Evolutionary conservation across 2,113 vertebrate genomes (phyloP).

Genomic region (Forbesichthys agassizii): DNA sequence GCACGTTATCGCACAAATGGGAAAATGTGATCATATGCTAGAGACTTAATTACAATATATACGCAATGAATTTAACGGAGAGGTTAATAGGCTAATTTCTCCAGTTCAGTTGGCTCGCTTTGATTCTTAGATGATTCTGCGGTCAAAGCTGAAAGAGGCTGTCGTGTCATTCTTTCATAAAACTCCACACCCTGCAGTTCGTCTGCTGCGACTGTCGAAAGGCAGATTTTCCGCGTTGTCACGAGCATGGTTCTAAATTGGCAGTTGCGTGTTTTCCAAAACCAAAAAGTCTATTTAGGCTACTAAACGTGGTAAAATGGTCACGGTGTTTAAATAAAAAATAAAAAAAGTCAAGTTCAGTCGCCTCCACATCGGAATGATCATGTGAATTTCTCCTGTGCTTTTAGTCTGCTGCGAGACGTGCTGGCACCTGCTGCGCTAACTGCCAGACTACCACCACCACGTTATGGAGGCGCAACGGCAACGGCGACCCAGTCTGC

Average conservation of each 20-base stretch:
- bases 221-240: no score
- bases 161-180: no score
- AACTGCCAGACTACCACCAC: slow-evolving; percentile 99
- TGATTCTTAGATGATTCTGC: not conserved
- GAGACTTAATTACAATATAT: slow-evolving; percentile 36
- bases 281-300: not conserved
- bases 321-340: not conserved
- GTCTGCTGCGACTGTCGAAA: no score
- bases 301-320: not conserved
- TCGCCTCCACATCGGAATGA: slow-evolving; percentile 9
- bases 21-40: slow-evolving; percentile 49
- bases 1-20: slow-evolving; percentile 43
- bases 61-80: slow-evolving; percentile 44
- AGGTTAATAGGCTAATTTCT: slow-evolving; percentile 35
- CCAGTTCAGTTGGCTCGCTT: slow-evolving; percentile 6
- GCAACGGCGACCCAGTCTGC: slow-evolving; percentile 98
- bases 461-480: slow-evolving; percentile 97
- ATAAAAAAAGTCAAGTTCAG: slow-evolving; percentile 9
- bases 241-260: no score
- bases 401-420: slow-evolving; percentile 90
- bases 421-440: slow-evolving; percentile 98
- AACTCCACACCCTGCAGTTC: no score
- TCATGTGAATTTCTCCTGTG: slow-evolving; percentile 38
- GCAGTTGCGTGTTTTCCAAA: not conserved
- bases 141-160: not conserved